These are phyloP conservation scores for Zapornia atra DNA, from an alignment of 2,113 vertebrate species.

Conservation along the genomic window DNA sequence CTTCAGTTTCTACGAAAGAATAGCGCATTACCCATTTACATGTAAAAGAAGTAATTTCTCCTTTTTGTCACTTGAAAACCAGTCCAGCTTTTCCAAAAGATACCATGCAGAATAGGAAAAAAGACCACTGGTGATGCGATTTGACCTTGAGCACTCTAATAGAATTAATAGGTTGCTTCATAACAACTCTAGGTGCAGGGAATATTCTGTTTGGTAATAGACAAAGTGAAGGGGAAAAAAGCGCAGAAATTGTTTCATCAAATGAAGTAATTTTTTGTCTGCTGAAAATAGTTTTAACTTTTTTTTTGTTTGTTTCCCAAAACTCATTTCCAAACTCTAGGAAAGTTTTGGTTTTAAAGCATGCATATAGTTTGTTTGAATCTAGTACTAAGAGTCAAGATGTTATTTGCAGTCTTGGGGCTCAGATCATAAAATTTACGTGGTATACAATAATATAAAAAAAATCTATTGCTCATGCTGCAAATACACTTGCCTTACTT, in stretches of 20 bases:
- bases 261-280: neutral
- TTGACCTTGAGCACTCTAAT: neutral
- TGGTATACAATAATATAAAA: neutral
- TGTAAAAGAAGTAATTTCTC: neutral
- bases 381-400: neutral
- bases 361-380: neutral
- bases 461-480: accelerated
- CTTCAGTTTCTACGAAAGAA: neutral
- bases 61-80: neutral
- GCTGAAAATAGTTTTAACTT: neutral
- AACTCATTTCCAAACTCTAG: neutral
- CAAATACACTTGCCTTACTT: neutral
- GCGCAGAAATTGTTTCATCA: neutral
- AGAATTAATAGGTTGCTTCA: neutral
- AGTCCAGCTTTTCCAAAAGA: neutral
- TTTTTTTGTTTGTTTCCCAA: neutral
- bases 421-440: neutral
- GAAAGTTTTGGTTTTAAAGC: neutral
- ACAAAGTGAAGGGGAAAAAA: neutral
- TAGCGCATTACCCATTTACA: accelerated
- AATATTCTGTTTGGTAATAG: neutral
- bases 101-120: neutral
- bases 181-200: neutral
- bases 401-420: accelerated
- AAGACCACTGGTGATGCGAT: neutral